A percentile compares a stretch with the other conserved stretches of the same genome.
Evolutionary conservation across 1,140 invertebrate genomes (phyloP).

Genomic region (silkworm (Bombyx mori)): ASM3026992v2 NC_085119.1:12863501-12864000

Average conservation of each 20-base stretch:
- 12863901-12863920: too few relatives aligned
- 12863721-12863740: slow-evolving; percentile 56
- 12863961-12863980: too few relatives aligned
- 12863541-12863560: background rate
- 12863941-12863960: too few relatives aligned
- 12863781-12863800: slow-evolving; percentile 6
- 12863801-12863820: too few relatives aligned
- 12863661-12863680: slow-evolving; percentile 68
- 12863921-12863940: too few relatives aligned
- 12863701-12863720: slow-evolving; percentile 27
- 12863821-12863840: too few relatives aligned
- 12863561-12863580: slow-evolving; percentile 20
- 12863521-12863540: slow-evolving; percentile 18
- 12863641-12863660: slow-evolving; percentile 68
- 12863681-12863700: slow-evolving; percentile 66
- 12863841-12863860: too few relatives aligned
- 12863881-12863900: too few relatives aligned
- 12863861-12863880: too few relatives aligned
- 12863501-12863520: too few relatives aligned
- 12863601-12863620: slow-evolving; percentile 30
- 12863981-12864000: too few relatives aligned
- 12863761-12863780: slow-evolving; percentile 13
- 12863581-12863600: slow-evolving; percentile 35
- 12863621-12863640: slow-evolving; percentile 58
- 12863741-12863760: slow-evolving; percentile 28